Conservation (phyloP, 1,140 invertebrate species). For the Sarcophaga peregrina region DNA sequence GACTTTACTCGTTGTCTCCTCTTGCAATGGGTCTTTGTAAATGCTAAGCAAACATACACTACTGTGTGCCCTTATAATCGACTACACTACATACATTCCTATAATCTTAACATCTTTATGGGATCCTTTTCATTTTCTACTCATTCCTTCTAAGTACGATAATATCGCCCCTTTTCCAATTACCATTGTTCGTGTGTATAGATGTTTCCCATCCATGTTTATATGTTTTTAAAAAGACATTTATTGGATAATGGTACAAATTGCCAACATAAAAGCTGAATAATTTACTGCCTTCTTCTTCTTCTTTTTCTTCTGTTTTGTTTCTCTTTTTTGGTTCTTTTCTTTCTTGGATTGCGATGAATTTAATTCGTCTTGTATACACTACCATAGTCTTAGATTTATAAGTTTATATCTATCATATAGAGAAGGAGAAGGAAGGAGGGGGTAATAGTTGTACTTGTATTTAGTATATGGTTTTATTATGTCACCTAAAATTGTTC, state of each 20-base stretch:
- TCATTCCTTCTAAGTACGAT: neutral
- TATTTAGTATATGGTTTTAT: slow-evolving; percentile 27
- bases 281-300: slow-evolving; percentile 46
- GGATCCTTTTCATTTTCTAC: neutral
- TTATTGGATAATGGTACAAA: slow-evolving; percentile 48
- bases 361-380: slow-evolving; percentile 4
- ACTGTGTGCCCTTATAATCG: too few relatives aligned
- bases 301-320: neutral
- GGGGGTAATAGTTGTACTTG: neutral
- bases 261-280: slow-evolving; percentile 49
- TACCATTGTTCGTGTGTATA: neutral
- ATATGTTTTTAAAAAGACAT: slow-evolving; percentile 31
- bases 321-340: neutral
- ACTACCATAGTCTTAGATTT: neutral
- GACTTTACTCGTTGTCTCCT: neutral
- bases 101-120: slow-evolving; percentile 39
- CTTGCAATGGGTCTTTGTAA: neutral
- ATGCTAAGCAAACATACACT: too few relatives aligned
- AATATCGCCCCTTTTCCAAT: neutral
- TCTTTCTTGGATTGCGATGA: neutral
- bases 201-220: slow-evolving; percentile 17
- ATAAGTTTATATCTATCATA: neutral
- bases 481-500: slow-evolving; percentile 22
- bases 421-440: neutral
- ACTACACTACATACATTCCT: too few relatives aligned